Conservation (phyloP, 1,140 invertebrate genomes). For the Whitmania pigra region DNA sequence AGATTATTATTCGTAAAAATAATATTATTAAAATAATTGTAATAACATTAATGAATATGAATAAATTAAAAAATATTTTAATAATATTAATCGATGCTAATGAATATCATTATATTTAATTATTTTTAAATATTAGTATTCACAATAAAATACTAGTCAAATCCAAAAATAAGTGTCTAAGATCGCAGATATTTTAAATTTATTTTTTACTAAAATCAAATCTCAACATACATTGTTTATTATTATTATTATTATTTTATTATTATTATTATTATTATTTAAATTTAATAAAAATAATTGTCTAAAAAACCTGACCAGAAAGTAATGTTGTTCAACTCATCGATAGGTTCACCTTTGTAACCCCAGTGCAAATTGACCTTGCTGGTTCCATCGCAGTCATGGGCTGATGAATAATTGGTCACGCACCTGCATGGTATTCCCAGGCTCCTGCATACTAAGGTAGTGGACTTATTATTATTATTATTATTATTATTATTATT, state of each 20-base stretch:
- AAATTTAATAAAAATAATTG: neutral
- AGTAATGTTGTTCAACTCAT: constrained; percentile 67
- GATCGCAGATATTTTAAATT: too few species aligned
- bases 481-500: neutral
- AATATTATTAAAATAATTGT: neutral
- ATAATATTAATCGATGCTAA: neutral
- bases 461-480: neutral
- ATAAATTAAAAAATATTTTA: neutral
- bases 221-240: too few species aligned
- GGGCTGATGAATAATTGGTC: constrained; percentile 68
- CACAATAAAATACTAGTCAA: too few species aligned
- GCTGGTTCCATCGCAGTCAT: constrained; percentile 74
- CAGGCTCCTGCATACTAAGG: constrained; percentile 32
- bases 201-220: too few species aligned
- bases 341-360: constrained; percentile 55
- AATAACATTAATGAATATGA: neutral
- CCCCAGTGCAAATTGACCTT: constrained; percentile 80
- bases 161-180: too few species aligned
- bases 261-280: too few species aligned
- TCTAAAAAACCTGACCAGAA: constrained; percentile 50
- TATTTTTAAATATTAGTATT: too few species aligned
- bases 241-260: too few species aligned
- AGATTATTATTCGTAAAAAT: too few species aligned
- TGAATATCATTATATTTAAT: neutral
- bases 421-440: constrained; percentile 36